Conservation (phyloP, 2,797 vertebrate species). For the Picus viridis region DNA sequence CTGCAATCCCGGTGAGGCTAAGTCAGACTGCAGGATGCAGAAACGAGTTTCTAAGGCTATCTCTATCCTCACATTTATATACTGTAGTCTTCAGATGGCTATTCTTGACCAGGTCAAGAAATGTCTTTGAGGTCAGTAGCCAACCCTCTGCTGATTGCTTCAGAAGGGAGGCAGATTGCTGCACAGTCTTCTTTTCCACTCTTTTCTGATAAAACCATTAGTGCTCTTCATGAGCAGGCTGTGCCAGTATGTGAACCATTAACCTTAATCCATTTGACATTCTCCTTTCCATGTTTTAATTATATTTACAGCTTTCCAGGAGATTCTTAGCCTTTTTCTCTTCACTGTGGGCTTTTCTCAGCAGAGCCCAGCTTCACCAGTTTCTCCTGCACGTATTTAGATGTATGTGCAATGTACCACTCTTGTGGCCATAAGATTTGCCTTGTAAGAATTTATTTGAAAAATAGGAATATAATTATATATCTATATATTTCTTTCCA, state of each 20-base stretch:
- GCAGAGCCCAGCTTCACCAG: background rate
- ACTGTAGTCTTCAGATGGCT: background rate
- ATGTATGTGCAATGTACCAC: background rate
- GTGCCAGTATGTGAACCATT: background rate
- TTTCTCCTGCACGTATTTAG: background rate
- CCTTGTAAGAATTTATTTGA: background rate
- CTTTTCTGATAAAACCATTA: conserved; percentile 33
- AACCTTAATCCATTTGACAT: conserved; percentile 45
- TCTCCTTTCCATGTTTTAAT: conserved; percentile 44
- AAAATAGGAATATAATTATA: background rate
- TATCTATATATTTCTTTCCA: background rate
- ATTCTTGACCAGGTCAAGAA: background rate
- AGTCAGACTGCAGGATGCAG: background rate
- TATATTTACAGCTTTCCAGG: conserved; percentile 28
- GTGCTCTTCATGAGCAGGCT: background rate
- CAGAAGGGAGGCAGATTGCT: background rate
- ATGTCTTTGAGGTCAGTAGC: background rate
- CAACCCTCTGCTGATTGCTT: background rate
- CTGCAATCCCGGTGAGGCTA: background rate
- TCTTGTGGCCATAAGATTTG: background rate
- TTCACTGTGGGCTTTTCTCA: background rate
- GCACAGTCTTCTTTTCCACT: background rate
- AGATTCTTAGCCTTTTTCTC: conserved; percentile 15
- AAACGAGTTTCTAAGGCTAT: background rate
- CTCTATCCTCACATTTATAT: background rate